These are phyloP conservation scores for Microcebus jonahi DNA, from an alignment of 2,113 vertebrate genomes.

Conservation along the genomic window DNA sequence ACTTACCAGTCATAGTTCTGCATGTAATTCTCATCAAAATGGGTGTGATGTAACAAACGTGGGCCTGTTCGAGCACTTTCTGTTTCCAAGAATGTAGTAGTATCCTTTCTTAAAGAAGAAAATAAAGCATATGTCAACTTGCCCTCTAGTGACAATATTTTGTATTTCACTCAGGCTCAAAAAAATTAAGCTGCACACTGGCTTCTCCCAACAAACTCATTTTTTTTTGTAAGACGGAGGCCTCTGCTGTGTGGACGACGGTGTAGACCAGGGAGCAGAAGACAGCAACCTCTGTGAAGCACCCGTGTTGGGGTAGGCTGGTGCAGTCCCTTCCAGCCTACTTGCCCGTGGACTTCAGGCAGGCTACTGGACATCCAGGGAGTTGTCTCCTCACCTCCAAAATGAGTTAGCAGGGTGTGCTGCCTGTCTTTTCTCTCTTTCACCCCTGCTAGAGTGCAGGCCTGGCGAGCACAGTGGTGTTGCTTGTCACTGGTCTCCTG, in stretches of 20 bases:
- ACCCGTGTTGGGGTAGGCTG: too few relatives aligned
- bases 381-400: not conserved
- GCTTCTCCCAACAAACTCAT: not conserved
- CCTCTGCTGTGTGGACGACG: too few relatives aligned
- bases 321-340: not conserved
- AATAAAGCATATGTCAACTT: not conserved
- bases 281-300: not conserved
- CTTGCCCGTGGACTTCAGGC: not conserved
- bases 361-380: not conserved
- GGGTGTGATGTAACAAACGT: not conserved
- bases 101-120: not conserved
- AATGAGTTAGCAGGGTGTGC: not conserved
- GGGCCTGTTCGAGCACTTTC: not conserved
- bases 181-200: fast-evolving
- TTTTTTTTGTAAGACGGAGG: not conserved
- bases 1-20: not conserved
- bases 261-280: not conserved
- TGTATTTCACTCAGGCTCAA: conserved; percentile 30
- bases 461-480: not conserved
- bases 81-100: not conserved
- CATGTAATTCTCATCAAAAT: not conserved
- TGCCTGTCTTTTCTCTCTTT: not conserved
- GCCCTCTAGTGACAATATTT: conserved; percentile 67
- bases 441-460: too few relatives aligned
- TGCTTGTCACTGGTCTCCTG: not conserved